A percentile compares a stretch with the other conserved stretches of the same genome.
Conservation (phyloP, 1,140 invertebrate species). For the Drosophila lowei region DNA sequence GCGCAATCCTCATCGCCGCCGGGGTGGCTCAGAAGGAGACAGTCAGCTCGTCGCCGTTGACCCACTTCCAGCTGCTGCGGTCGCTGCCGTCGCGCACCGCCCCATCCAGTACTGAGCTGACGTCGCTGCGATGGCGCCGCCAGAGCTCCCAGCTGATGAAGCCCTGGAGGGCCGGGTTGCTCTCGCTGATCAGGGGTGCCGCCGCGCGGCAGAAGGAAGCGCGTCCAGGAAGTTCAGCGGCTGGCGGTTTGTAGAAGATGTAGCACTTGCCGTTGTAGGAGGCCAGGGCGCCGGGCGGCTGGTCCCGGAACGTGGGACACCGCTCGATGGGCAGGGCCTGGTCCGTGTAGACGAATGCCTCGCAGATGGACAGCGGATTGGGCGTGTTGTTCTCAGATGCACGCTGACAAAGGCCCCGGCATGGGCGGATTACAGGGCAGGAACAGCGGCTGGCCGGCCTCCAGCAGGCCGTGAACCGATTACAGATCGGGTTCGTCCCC, state of each 20-base stretch:
- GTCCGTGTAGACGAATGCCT: slow-evolving; percentile 97
- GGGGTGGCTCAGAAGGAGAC: slow-evolving; percentile 96
- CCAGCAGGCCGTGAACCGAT: slow-evolving; percentile 92
- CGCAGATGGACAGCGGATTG: slow-evolving; percentile 94
- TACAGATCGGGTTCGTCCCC: slow-evolving; percentile 96
- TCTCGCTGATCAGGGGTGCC: slow-evolving; percentile 95
- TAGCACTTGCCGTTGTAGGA: slow-evolving; percentile 98
- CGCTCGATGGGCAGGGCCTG: slow-evolving; percentile 96
- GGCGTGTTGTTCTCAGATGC: slow-evolving; percentile 89
- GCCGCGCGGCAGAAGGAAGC: slow-evolving; percentile 91
- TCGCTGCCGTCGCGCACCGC: slow-evolving; percentile 91
- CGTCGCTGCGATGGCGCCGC: slow-evolving; percentile 94
- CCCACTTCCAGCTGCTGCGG: slow-evolving; percentile 94
- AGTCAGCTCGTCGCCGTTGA: slow-evolving; percentile 93
- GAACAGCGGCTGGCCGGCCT: slow-evolving; percentile 95
- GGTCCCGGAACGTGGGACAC: slow-evolving; percentile 95
- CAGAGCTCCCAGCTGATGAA: slow-evolving; percentile 97
- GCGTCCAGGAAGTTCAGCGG: slow-evolving; percentile 92
- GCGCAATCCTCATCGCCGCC: slow-evolving; percentile 93
- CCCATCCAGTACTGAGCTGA: slow-evolving; percentile 98
- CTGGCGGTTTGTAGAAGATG: slow-evolving; percentile 96
- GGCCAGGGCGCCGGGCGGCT: slow-evolving; percentile 94
- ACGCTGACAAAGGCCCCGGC: slow-evolving; percentile 97
- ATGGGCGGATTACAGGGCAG: slow-evolving; percentile 97
- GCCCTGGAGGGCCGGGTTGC: slow-evolving; percentile 96